These are phyloP conservation scores for Pristionchus japonicus DNA, from an alignment of 2,888 invertebrate genomes.

Conservation along the genomic window DNA sequence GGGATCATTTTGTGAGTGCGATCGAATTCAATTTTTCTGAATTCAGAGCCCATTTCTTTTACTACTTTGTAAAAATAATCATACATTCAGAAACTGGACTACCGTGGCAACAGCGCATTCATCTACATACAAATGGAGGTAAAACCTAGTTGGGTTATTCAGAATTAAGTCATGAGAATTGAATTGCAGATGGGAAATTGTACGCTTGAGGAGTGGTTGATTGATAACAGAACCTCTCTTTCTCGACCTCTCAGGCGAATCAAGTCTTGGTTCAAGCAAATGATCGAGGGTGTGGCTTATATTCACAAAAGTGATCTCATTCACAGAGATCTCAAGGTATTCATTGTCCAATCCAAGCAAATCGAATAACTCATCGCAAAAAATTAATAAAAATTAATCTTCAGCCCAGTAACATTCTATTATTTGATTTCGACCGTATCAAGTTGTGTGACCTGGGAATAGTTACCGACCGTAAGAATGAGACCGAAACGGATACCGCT, in stretches of 20 bases:
- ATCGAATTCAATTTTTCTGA: too few relatives aligned
- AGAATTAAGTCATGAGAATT: too few relatives aligned
- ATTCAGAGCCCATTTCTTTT: too few relatives aligned
- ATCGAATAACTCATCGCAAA: too few relatives aligned
- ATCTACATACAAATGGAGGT: not conserved
- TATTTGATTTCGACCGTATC: not conserved
- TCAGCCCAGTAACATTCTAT: not conserved
- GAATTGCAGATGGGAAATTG: not conserved
- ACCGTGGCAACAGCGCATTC: not conserved
- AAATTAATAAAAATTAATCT: too few relatives aligned
- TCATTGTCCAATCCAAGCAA: not conserved
- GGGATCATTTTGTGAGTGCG: not conserved
- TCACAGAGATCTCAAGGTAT: slow-evolving; percentile 94
- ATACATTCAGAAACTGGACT: not conserved
- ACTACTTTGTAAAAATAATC: not conserved
- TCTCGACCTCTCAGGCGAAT: not conserved
- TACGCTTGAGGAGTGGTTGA: slow-evolving; percentile 91
- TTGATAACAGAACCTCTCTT: slow-evolving; percentile 50
- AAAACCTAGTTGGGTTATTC: too few relatives aligned
- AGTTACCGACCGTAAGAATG: not conserved
- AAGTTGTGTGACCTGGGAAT: not conserved
- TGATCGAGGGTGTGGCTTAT: slow-evolving; percentile 93
- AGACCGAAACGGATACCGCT: not conserved
- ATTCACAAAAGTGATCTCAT: slow-evolving; percentile 92
- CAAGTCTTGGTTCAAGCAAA: slow-evolving; percentile 83